phyloP scores from a whole-genome alignment of 2,113 vertebrate species.

The Tautogolabrus adspersus region DNA sequence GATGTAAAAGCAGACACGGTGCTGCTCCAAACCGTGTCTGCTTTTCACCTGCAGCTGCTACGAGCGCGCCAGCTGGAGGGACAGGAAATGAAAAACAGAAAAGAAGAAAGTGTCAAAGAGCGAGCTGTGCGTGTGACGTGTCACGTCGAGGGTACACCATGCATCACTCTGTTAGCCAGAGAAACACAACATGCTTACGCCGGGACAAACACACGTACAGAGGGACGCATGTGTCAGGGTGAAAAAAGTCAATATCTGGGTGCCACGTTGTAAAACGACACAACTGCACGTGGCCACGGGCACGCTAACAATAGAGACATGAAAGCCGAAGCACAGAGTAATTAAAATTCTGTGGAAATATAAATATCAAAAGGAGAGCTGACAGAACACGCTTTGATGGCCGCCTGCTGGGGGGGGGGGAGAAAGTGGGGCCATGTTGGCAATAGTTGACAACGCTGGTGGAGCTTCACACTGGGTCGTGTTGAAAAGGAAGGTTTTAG shows the following conservation, averaged over 20 bases:
- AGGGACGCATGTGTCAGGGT: conserved; percentile 32
- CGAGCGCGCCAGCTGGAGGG: neutral
- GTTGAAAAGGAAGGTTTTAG: conserved; percentile 39
- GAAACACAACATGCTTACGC: conserved; percentile 48
- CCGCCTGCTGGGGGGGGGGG: conserved; percentile 46
- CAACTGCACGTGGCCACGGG: conserved; percentile 45
- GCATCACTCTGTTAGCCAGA: conserved; percentile 59
- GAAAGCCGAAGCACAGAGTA: conserved; percentile 65
- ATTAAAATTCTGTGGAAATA: conserved; percentile 80
- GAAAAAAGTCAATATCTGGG: conserved; percentile 51
- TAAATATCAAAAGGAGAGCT: conserved; percentile 79
- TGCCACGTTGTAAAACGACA: conserved; percentile 61
- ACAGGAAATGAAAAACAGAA: conserved; percentile 15
- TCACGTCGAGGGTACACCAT: conserved; percentile 30
- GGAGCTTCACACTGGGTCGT: conserved; percentile 62
- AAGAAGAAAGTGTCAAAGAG: conserved; percentile 41
- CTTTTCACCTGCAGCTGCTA: conserved; percentile 13
- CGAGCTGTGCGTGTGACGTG: conserved; percentile 38
- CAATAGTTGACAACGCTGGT: conserved; percentile 74
- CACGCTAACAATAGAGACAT: conserved; percentile 68
- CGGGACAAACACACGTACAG: conserved; percentile 12
- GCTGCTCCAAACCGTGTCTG: neutral
- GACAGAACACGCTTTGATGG: conserved; percentile 65
- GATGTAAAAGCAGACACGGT: neutral
- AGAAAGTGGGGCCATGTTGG: conserved; percentile 62